phyloP scores from a whole-genome alignment of 2,113 vertebrate species.

The Ondatra zibethicus region DNA sequence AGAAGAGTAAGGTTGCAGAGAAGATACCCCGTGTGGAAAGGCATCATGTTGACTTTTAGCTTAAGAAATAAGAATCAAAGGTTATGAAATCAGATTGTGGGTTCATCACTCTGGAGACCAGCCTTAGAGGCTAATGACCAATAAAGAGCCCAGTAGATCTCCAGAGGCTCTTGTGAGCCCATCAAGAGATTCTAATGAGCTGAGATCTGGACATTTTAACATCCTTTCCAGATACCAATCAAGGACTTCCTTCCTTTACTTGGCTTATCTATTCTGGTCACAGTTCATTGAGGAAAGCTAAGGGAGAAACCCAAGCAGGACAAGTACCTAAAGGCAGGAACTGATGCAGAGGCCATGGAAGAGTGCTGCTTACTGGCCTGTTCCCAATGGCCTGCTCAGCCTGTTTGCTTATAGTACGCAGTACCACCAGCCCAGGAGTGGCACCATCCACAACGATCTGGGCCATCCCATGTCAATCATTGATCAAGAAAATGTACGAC shows the following conservation, averaged over 20 bases:
- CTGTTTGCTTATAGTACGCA: too few species aligned
- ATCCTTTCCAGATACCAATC: background rate
- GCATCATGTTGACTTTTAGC: background rate
- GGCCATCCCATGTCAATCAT: too few species aligned
- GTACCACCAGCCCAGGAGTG: too few species aligned
- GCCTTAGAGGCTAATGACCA: background rate
- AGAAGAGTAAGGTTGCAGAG: background rate
- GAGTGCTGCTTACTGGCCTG: too few species aligned
- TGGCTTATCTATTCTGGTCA: background rate
- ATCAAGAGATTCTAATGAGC: background rate
- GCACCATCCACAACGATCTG: too few species aligned
- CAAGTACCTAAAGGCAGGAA: background rate
- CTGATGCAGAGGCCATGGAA: too few species aligned
- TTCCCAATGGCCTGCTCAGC: too few species aligned
- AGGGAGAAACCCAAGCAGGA: background rate
- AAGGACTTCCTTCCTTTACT: background rate
- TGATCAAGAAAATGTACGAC: too few species aligned
- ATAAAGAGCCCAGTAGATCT: background rate
- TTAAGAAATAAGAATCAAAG: background rate
- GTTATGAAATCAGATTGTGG: background rate
- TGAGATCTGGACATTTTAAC: background rate
- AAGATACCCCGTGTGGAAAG: background rate
- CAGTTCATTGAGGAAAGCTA: background rate
- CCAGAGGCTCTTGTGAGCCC: background rate
- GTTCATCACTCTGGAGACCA: background rate